These are phyloP conservation scores for Mormyrus proboscirostris DNA, from an alignment of 2,797 vertebrate genomes.

Conservation along the genomic window DNA sequence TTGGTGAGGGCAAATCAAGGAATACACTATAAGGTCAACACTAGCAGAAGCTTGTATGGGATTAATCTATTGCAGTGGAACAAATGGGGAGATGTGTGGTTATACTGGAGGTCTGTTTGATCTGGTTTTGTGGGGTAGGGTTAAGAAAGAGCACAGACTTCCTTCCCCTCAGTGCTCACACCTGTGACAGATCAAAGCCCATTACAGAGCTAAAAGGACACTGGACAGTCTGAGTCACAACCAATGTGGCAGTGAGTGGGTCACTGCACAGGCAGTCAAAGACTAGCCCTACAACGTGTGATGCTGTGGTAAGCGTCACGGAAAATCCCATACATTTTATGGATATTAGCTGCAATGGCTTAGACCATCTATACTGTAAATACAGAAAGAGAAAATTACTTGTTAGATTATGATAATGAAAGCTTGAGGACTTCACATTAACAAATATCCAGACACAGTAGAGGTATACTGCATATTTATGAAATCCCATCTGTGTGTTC, in stretches of 20 bases:
- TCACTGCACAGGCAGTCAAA: neutral
- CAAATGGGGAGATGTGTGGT: slow-evolving; percentile 6
- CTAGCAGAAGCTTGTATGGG: neutral
- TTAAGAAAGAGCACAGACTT: neutral
- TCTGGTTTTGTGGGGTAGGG: neutral
- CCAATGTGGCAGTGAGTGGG: neutral
- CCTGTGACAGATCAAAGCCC: slow-evolving; percentile 20
- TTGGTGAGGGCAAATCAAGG: neutral
- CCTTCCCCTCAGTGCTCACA: neutral
- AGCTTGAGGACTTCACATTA: neutral
- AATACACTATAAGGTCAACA: neutral
- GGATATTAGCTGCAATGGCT: neutral
- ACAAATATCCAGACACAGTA: neutral
- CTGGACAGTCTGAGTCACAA: neutral
- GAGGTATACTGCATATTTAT: neutral
- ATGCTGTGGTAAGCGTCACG: neutral
- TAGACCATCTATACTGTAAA: neutral
- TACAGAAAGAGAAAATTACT: neutral
- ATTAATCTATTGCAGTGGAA: neutral
- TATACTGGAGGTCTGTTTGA: neutral
- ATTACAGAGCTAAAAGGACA: neutral
- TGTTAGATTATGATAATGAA: neutral
- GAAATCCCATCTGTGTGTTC: neutral
- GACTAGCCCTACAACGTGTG: neutral
- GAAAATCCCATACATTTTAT: neutral